Conservation (phyloP, 1,140 invertebrate species). For the Zelostemma sp. region DNA sequence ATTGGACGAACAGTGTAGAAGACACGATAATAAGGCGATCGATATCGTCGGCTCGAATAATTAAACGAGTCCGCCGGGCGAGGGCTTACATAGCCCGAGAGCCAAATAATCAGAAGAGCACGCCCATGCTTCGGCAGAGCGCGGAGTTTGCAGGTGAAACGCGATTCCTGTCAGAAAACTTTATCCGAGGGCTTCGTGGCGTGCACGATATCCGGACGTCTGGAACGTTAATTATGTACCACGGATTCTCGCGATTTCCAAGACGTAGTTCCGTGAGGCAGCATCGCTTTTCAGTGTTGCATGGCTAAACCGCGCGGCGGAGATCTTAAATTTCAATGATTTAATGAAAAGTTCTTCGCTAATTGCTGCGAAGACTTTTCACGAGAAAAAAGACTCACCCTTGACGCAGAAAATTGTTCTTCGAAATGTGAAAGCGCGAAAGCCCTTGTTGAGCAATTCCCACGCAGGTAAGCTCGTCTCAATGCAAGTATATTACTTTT, state of each 20-base stretch:
- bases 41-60: conserved; percentile 33
- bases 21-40: conserved; percentile 40
- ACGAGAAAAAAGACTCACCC: too few relatives aligned
- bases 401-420: too few relatives aligned
- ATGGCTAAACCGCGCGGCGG: conserved; percentile 2
- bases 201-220: conserved; percentile 9
- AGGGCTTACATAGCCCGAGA: conserved; percentile 4
- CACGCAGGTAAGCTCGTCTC: conserved; percentile 4
- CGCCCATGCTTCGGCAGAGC: conserved; percentile 3
- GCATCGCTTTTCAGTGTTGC: conserved; percentile 4
- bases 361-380: too few relatives aligned
- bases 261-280: not conserved
- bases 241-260: conserved; percentile 4
- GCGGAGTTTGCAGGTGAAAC: conserved; percentile 43
- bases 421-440: too few relatives aligned
- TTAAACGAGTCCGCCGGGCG: conserved; percentile 21
- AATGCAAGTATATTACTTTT: not conserved
- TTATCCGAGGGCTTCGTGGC: conserved; percentile 13
- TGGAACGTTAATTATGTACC: conserved; percentile 15
- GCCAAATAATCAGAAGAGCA: conserved; percentile 25
- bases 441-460: not conserved
- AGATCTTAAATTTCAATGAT: conserved; percentile 61
- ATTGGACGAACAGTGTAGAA: conserved; percentile 13
- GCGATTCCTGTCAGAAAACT: conserved; percentile 51
- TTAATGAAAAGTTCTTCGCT: conserved; percentile 51